Evolutionary conservation across 2,888 invertebrate species (phyloP).

Genomic region (Tetragonula carbonaria): DNA sequence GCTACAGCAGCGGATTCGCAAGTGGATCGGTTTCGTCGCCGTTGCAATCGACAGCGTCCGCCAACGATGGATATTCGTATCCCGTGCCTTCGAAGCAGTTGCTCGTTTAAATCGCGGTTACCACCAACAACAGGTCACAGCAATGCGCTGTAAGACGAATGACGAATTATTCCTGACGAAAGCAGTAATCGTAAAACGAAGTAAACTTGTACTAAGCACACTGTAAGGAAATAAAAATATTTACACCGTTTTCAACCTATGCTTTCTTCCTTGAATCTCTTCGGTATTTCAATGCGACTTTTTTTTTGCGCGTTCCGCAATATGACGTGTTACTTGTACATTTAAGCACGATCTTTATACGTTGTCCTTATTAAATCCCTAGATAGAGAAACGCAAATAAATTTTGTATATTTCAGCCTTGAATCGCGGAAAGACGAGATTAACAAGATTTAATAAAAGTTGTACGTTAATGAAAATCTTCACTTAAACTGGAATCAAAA

Average conservation of each 20-base stretch:
- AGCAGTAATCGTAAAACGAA: no score
- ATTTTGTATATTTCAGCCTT: background rate
- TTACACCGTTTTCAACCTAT: no score
- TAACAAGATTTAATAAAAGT: background rate
- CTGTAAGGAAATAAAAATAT: no score
- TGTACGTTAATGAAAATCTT: background rate
- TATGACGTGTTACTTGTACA: background rate
- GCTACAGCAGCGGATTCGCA: background rate
- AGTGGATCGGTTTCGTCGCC: background rate
- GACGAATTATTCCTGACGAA: no score
- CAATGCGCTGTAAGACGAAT: background rate
- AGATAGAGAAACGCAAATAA: background rate
- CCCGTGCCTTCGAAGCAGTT: conserved; percentile 64
- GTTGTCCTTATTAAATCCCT: background rate
- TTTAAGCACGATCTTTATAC: background rate
- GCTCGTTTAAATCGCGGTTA: conserved; percentile 16
- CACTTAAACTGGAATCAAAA: background rate
- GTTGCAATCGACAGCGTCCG: no score
- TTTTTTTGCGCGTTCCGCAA: no score
- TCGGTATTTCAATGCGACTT: no score
- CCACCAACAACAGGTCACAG: no score
- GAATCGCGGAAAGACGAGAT: background rate
- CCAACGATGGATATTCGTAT: conserved; percentile 65
- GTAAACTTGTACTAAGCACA: no score
- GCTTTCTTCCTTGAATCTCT: no score